Evolutionary conservation across 2,888 invertebrate genomes (phyloP), one percentile per base, ranked within the genome.

Genomic region (Lasioglossum pauxillum): DNA sequence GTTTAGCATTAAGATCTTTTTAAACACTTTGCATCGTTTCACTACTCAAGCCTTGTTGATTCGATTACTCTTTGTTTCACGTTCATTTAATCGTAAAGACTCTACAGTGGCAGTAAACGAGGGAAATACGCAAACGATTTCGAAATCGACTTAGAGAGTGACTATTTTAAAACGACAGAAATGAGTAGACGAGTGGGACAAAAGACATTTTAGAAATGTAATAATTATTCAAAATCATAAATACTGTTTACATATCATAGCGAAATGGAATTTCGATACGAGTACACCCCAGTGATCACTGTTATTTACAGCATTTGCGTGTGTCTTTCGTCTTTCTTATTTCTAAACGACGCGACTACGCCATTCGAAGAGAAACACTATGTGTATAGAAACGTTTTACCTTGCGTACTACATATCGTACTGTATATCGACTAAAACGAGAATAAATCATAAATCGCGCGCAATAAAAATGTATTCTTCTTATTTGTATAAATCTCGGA

Each of bases 1-100:
- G 57, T 79, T 64, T 79, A 72, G n/a, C 44, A 73, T 44, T 60
- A 74, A 57, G 44, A 75, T 81, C 53, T 74, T 78, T 84, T 71
- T 14, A n/a, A 27, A 8, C 23, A 46, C 57, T 71, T 41, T 19
- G 57, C 57, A 69, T 67, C 74, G 69, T 74, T 46, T 44, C n/a
- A n/a, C 19, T 31, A n/a, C 44, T 57, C 23, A 12, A 35, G 72
- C 64, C 69, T 75, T 23, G 19, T 72, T 79, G 0, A 3, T 53
- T 75, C n/a, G 19, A 46, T 64, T 75, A 27, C 19, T 35, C 46
- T 67, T 67, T 38, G n/a, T 78, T 79, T 72, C 83, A 27, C 71
- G 67, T 77, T 38, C 31, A 5, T 60, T 60, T 5, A 38, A 72
- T 71, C 67, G 27, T 27, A 35, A 35, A 5, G 23, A 10, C 72